These are phyloP conservation scores for human (Homo sapiens) DNA, from an alignment of 2,113 vertebrate genomes.

Conservation along the genomic window DNA sequence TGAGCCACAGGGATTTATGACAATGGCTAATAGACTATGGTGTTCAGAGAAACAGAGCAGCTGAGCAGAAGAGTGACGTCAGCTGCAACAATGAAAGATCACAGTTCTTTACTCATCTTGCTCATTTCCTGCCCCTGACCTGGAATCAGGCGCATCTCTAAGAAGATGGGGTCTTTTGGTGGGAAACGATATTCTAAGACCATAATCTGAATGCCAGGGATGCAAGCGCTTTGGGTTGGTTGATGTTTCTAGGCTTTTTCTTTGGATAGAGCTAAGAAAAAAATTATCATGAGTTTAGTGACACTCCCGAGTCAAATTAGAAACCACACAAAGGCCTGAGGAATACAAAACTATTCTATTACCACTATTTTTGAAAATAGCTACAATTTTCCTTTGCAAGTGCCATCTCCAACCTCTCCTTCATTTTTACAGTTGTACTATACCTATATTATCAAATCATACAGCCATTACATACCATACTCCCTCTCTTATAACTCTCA, in stretches of 20 bases:
- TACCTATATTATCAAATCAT: neutral
- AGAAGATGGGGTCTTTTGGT: neutral
- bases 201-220: neutral
- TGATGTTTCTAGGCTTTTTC: neutral
- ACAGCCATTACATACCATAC: neutral
- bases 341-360: neutral
- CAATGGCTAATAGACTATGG: neutral
- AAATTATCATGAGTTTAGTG: neutral
- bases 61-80: neutral
- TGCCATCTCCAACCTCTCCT: neutral
- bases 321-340: neutral
- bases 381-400: neutral
- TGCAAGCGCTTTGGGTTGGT: neutral
- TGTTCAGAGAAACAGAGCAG: neutral
- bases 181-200: neutral
- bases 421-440: neutral
- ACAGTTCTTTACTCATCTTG: neutral
- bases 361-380: neutral
- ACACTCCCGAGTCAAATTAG: neutral
- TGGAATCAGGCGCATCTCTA: neutral
- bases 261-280: neutral
- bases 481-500: neutral
- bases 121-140: neutral
- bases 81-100: neutral
- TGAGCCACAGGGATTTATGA: neutral